Evolutionary conservation across 2,888 invertebrate genomes (phyloP).

Genomic region (Drosophila greeni): DNA sequence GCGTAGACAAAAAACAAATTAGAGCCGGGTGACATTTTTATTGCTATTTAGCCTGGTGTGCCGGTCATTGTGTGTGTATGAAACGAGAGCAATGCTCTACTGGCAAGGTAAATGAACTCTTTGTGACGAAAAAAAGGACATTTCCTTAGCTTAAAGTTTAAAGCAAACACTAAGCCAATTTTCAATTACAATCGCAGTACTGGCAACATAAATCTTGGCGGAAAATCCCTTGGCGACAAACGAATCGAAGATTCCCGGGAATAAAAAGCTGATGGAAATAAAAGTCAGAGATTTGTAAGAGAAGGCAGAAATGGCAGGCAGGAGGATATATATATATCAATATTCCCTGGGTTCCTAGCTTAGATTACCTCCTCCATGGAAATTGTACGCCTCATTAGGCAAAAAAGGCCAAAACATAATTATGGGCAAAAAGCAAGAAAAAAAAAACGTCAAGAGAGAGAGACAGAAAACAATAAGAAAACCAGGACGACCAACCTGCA

Average conservation of each 20-base stretch:
- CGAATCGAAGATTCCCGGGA: conserved; percentile 6
- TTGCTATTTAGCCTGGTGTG: conserved; percentile 54
- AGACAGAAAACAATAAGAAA: conserved; percentile 35
- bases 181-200: conserved; percentile 17
- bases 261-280: conserved; percentile 10
- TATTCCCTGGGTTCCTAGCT: conserved; percentile 3
- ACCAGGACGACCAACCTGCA: conserved; percentile 44
- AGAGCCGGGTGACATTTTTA: conserved; percentile 66
- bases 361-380: conserved; percentile 19
- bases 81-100: conserved; percentile 36
- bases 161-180: conserved; percentile 16
- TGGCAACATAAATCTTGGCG: conserved; percentile 17
- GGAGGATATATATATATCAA: background rate
- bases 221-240: conserved; percentile 12
- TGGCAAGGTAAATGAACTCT: conserved; percentile 56
- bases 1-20: conserved; percentile 58
- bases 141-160: conserved; percentile 16
- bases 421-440: conserved; percentile 6
- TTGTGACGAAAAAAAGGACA: conserved; percentile 4
- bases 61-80: conserved; percentile 14
- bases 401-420: conserved; percentile 25
- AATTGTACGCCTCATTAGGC: conserved; percentile 50
- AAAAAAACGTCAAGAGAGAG: conserved; percentile 1
- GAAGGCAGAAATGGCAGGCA: background rate
- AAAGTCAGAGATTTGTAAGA: conserved; percentile 11